Evolutionary conservation across 1,140 invertebrate species (phyloP).

Genomic region (Ladona fulva): DNA sequence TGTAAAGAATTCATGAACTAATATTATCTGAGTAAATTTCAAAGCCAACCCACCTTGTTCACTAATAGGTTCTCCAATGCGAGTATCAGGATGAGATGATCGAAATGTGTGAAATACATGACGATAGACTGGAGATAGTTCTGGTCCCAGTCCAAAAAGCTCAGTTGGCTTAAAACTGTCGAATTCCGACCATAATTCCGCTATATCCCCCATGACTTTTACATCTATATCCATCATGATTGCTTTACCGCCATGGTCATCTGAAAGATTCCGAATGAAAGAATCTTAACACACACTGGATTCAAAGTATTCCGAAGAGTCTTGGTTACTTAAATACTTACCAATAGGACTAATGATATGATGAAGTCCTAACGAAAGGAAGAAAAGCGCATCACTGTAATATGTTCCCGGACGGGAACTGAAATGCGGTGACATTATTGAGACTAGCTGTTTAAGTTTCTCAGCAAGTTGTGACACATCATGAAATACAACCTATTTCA

Average conservation of each 20-base stretch:
- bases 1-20: no score
- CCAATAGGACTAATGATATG: constrained; percentile 46
- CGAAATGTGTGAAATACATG: constrained; percentile 66
- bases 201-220: constrained; percentile 61
- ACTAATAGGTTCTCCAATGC: constrained; percentile 39
- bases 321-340: background rate
- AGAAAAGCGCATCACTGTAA: constrained; percentile 75
- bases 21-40: no score
- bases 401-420: constrained; percentile 68
- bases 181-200: constrained; percentile 58
- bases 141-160: constrained; percentile 65
- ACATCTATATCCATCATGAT: constrained; percentile 74
- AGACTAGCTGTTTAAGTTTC: constrained; percentile 53
- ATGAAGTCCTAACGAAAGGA: constrained; percentile 66
- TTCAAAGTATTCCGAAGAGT: no score
- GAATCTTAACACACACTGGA: no score
- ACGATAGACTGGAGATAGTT: constrained; percentile 71
- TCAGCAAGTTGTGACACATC: constrained; percentile 51
- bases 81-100: constrained; percentile 48
- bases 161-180: constrained; percentile 43
- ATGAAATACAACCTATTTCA: constrained; percentile 44
- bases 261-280: no score
- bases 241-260: constrained; percentile 32
- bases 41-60: constrained; percentile 37
- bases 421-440: constrained; percentile 62